Conservation (phyloP, 2,797 vertebrate species). For the Malacoraja senta region DNA sequence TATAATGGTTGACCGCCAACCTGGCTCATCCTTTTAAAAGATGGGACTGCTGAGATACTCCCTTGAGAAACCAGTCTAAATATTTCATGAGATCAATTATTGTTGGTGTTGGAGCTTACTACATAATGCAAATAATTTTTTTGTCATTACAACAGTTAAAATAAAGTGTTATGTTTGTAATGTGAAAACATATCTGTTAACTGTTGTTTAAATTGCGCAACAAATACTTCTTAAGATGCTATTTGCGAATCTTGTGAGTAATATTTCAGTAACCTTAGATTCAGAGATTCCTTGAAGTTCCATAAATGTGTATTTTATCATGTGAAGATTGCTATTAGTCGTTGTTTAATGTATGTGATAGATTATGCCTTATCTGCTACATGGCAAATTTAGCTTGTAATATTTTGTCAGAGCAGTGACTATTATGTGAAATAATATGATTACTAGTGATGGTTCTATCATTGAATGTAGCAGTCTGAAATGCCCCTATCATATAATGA, state of each 20-base stretch:
- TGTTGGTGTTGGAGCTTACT: neutral
- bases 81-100: neutral
- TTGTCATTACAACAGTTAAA: neutral
- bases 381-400: neutral
- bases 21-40: neutral
- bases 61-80: neutral
- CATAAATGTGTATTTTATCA: conserved; percentile 12
- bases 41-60: neutral
- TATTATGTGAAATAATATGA: conserved; percentile 18
- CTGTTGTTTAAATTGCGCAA: neutral
- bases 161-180: neutral
- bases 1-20: neutral
- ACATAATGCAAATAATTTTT: neutral
- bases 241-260: neutral
- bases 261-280: neutral
- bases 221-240: neutral
- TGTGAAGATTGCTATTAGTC: neutral
- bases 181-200: neutral
- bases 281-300: neutral
- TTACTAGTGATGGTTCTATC: neutral
- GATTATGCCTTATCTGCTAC: neutral
- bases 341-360: neutral
- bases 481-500: neutral
- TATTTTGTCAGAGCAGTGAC: conserved; percentile 7
- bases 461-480: neutral